Base-by-base conservation (phyloP, 2,113 vertebrate species). In the Laterallus jamaicensis region DNA sequence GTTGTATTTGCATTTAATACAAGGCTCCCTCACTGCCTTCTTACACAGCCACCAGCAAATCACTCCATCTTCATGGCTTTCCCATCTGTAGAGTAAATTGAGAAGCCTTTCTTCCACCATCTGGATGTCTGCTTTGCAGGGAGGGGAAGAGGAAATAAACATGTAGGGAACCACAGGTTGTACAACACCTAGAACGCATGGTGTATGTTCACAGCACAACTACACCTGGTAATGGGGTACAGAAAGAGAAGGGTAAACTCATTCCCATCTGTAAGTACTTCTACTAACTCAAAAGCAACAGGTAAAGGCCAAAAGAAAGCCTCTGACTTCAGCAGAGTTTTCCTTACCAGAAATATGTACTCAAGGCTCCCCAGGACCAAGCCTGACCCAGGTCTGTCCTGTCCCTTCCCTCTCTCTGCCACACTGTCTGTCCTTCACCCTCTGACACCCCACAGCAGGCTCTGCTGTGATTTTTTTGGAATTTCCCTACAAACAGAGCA, bases 11-110 rank as follows among this genome's bases (percentile, higher is more conserved):
- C 89, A 92, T 86, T 93, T 92, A 63, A 86, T 11, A 64, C 35
- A 55, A 60, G 73, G 88, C 86, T 78, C 66, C 8, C 2, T 67
- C 78, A 22, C 74, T 47, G 74, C 37, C 81, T 64, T 67, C 62
- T 55, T 74, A 6, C 24, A 15, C 15, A 44, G 89, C 44, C 47
- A 82, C 90, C 76, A 66, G 69, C 79, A 81, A 88, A 64, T 31
- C 12, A 44, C 37, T 32, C 32, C 63, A 90, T 91, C 83, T 92
- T 44, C 73, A 40, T 0, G 29, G 31, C 74, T 79, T 96, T 93
- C 88, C 92, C 50, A 66, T 56, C 29, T 76, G 80, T 86, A 74
- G 82, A 94, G 94, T 44, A 16, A 75, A n/a, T 83, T 78, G 63
- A 49, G 82, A 37, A 84, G 25, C 18, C 21, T 67, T 86, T 49